Evolutionary conservation across 64 coral and sea anemone species (phyloP), one percentile per base, ranked within the genome.

Genomic region (Astreopora myriophthalma): DNA sequence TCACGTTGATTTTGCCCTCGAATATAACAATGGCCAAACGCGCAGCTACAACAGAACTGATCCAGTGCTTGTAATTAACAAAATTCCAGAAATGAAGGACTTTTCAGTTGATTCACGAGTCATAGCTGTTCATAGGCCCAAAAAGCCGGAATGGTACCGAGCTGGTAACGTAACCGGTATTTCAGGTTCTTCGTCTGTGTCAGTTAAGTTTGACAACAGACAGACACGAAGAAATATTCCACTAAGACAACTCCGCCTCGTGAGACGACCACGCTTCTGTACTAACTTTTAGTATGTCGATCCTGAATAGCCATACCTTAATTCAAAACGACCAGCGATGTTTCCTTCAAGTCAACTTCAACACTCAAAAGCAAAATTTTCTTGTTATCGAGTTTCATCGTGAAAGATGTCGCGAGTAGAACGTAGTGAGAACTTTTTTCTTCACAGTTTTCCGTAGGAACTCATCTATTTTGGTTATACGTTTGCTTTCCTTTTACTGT

Each of bases 11-110:
- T 74, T 90, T 13, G 37, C 19, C 44, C 23, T 89, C 20, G 20
- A 29, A 72, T 0, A 6, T 0, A 6, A 23, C 0, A 38, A 42
- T 0, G 5, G 0, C 22, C 1, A 4, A 0, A 71, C 26, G 2
- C 35, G 34, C 22, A 49, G 40, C 6, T 70, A 88, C 85, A n/a
- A 6, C 0, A 55, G 48, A 19, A 72, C 69, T 70, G 46, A 61
- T 12, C 8, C 17, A 48, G 62, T 58, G 30, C 48, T 88, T 74
- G 46, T 88, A 20, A 14, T 88, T 57, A 69, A 88, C 11, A 51
- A 46, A 22, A 12, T 34, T 17, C 63, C 37, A 49, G 37, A 34
- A 36, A 16, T 12, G 31, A 36, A 22, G 69, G 69, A 88, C 11
- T 23, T 88, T 2, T 13, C 38, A 72, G 6, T 35, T 34, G 44